These are phyloP conservation scores for Tragelaphus buxtoni DNA, from an alignment of 2,113 vertebrate genomes.

Conservation along the genomic window DNA sequence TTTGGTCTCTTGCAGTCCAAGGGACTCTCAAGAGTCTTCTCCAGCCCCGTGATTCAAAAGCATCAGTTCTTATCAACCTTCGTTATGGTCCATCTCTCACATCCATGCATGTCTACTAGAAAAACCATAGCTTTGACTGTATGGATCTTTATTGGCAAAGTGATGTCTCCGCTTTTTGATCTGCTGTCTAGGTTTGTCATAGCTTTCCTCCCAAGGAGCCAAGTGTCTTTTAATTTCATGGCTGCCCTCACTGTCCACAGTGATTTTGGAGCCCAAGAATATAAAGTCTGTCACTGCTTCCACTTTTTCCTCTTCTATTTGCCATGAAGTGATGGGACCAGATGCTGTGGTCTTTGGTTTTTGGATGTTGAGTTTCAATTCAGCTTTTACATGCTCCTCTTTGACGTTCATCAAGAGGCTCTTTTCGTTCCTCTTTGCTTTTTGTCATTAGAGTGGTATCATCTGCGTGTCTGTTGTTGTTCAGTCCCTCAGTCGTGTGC, in stretches of 20 bases:
- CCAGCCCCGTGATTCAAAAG: background rate
- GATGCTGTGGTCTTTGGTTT: background rate
- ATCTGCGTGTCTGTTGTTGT: background rate
- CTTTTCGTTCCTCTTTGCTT: background rate
- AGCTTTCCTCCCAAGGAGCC: background rate
- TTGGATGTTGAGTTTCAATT: background rate
- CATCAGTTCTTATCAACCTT: background rate
- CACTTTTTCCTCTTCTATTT: background rate
- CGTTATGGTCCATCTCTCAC: background rate
- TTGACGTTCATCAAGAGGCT: background rate
- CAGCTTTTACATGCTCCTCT: background rate
- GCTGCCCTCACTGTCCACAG: background rate
- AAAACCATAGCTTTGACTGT: background rate
- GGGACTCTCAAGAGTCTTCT: background rate
- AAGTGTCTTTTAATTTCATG: background rate
- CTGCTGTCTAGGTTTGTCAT: background rate
- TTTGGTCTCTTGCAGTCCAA: background rate
- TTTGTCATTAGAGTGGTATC: background rate
- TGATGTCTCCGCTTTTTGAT: background rate
- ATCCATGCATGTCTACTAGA: background rate
- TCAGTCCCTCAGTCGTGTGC: background rate
- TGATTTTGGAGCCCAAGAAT: background rate
- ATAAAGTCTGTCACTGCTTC: background rate
- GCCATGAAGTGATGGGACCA: background rate
- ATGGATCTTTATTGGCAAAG: background rate